A percentile compares a stretch with the other conserved stretches of the same genome.
phyloP scores from a whole-genome alignment of 2,797 vertebrate genomes.

The Micrastur ruficollis region DNA sequence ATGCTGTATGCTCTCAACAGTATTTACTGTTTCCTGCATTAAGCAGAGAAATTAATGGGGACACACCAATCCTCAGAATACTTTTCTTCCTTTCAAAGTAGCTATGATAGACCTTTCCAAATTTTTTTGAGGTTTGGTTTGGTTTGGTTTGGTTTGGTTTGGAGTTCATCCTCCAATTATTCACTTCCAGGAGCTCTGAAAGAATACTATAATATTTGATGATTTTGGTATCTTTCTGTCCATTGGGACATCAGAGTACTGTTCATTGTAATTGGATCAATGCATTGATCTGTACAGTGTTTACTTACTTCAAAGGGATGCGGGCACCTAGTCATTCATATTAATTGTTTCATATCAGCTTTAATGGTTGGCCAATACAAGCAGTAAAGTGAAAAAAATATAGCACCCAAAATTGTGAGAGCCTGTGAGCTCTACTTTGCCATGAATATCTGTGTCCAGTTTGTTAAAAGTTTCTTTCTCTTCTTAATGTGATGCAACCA shows the following conservation, averaged over 20 bases:
- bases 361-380: neutral
- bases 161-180: neutral
- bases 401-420: neutral
- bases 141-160: neutral
- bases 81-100: neutral
- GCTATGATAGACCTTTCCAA: neutral
- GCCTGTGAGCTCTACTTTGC: neutral
- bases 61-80: neutral
- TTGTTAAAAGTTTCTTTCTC: neutral
- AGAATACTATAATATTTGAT: neutral
- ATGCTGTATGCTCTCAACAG: neutral
- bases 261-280: neutral
- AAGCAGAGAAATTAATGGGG: neutral
- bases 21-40: neutral
- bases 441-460: neutral
- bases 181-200: neutral
- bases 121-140: neutral
- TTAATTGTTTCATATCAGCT: neutral
- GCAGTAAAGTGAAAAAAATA: neutral
- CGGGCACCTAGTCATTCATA: neutral
- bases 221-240: neutral
- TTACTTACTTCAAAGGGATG: neutral
- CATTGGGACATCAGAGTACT: neutral
- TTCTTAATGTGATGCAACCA: neutral
- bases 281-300: neutral